Conservation (phyloP, 1,140 invertebrate species). For the Drosophila saltans region DNA sequence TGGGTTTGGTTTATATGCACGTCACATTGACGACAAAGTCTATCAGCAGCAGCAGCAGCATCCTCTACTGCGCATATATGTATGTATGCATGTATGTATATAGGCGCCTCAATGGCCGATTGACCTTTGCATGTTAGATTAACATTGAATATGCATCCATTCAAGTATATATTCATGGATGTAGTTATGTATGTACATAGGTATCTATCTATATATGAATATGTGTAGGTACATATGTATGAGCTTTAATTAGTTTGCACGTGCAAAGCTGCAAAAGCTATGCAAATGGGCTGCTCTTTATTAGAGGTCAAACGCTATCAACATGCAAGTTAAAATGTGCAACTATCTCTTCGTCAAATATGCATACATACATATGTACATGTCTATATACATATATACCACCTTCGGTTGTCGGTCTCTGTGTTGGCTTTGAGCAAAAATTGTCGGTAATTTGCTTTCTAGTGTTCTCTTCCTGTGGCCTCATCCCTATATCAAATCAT, state of each 20-base stretch:
- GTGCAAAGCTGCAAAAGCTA: constrained; percentile 57
- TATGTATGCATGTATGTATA: constrained; percentile 19
- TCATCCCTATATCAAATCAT: constrained; percentile 39
- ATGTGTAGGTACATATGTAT: background rate
- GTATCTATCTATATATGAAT: constrained; percentile 5
- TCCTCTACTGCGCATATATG: constrained; percentile 31
- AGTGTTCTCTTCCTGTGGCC: constrained; percentile 65
- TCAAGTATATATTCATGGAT: constrained; percentile 20
- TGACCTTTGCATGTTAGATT: constrained; percentile 79
- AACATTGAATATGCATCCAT: constrained; percentile 61
- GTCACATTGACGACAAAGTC: constrained; percentile 48
- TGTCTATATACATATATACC: too few relatives aligned
- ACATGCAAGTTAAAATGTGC: background rate
- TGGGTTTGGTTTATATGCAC: constrained; percentile 30
- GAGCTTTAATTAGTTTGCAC: constrained; percentile 73
- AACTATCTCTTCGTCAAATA: background rate
- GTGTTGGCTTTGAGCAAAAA: constrained; percentile 30
- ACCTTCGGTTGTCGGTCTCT: constrained; percentile 9
- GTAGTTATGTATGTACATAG: background rate
- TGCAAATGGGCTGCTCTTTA: constrained; percentile 47
- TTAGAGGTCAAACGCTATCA: constrained; percentile 65
- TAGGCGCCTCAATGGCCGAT: constrained; percentile 66
- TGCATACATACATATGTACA: too few relatives aligned
- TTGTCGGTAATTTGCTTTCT: constrained; percentile 68
- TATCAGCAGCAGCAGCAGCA: constrained; percentile 34